Evolutionary conservation across 1,140 invertebrate genomes (phyloP), one percentile per base, ranked within the genome.

Genomic region (Neodiprion pinetum): DNA sequence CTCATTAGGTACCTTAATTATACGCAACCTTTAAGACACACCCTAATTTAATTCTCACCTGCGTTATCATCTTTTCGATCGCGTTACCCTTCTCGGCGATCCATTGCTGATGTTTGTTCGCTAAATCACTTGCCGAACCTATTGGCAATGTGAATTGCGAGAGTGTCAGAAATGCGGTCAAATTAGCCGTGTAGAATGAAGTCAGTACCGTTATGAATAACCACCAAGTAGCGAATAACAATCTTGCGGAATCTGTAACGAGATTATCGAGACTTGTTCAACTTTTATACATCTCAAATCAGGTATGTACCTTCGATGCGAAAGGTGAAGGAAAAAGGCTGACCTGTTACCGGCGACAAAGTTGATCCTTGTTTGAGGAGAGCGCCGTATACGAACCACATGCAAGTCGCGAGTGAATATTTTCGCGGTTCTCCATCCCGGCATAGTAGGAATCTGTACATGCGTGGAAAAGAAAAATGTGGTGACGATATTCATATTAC

Each of bases 221-320:
- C 96, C 96, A 97, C 96, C 96, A 97, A 0, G 95, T 96, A 21
- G 95, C 95, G 84, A 97, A 96, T 5, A 96, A 87, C 47, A 97
- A 87, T 61, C 96, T 88, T 1, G 94, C 93, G 11, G 95, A 94
- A 88, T 96, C 96, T 96, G 82, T 17, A 89, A 12, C 5, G n/a
- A 61, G 53, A 61, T 61, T 85, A 73, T 82, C 61, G 73, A 72
- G 80, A 77, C 76, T 72, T 73, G 53, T 61, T 53, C 23, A 50
- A 72, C 47, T 47, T 73, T n/a, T 17, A 68, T 67, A 11, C 9
- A 21, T 21, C 17, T 40, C 28, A 40, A 40, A 40, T 40, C 28
- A 40, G 28, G 5, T 40, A 40, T 40, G 28, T 40, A 40, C 28
- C 28, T 40, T 40, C 5, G 28, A 40, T 5, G 28, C 28, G 28